These are phyloP conservation scores for Botia kubotai DNA, from an alignment of 2,797 vertebrate species.

Conservation along the genomic window DNA sequence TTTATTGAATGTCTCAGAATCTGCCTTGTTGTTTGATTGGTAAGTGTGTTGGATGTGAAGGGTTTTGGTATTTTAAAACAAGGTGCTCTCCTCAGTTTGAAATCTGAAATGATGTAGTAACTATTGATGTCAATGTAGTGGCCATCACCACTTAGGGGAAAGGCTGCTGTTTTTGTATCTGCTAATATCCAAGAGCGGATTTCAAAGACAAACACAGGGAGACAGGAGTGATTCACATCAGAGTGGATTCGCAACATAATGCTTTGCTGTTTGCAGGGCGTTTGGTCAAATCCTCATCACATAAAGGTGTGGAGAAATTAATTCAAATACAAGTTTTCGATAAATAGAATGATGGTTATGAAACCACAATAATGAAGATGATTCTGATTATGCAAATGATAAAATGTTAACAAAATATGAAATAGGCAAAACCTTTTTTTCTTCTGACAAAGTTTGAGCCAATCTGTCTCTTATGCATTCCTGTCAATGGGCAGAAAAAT, in stretches of 20 bases:
- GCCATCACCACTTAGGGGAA: background rate
- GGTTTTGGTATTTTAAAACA: constrained; percentile 9
- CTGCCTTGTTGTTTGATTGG: constrained; percentile 49
- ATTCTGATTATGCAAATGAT: constrained; percentile 82
- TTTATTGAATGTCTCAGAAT: constrained; percentile 55
- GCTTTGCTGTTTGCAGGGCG: constrained; percentile 26
- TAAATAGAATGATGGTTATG: constrained; percentile 51
- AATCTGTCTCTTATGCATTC: constrained; percentile 97
- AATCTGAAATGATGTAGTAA: background rate
- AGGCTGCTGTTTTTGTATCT: constrained; percentile 1
- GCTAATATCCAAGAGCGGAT: constrained; percentile 31
- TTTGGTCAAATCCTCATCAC: constrained; percentile 7
- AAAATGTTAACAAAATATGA: constrained; percentile 62
- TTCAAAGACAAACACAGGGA: constrained; percentile 32
- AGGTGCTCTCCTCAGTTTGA: background rate
- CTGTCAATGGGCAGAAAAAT: constrained; percentile 90
- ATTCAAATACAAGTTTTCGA: constrained; percentile 49
- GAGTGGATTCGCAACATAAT: constrained; percentile 2
- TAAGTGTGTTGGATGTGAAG: constrained; percentile 12
- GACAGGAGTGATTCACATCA: constrained; percentile 46
- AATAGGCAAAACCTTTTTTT: constrained; percentile 70
- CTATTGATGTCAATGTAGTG: background rate
- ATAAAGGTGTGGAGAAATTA: constrained; percentile 4
- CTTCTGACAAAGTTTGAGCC: constrained; percentile 96
- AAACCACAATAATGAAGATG: constrained; percentile 65